These are phyloP conservation scores for Palaemon carinicauda DNA, from an alignment of 1,140 invertebrate species.

Conservation along the genomic window DNA sequence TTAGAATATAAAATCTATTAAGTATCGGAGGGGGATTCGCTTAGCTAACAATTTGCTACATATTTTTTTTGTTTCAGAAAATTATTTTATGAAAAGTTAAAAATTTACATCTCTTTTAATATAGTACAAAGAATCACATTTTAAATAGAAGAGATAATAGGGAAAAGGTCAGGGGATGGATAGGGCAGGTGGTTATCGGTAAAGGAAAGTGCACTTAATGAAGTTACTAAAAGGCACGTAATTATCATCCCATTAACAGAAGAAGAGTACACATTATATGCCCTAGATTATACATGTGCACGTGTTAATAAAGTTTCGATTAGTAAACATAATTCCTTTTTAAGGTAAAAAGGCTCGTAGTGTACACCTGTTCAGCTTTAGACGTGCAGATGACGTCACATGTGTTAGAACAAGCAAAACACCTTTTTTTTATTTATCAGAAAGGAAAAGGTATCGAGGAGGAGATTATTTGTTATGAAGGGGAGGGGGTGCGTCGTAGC, in stretches of 20 bases:
- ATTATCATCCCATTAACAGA: neutral
- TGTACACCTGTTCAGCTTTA: too few species aligned
- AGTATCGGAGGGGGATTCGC: neutral
- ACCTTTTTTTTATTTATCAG: too few species aligned
- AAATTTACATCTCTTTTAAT: neutral
- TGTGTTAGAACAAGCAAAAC: too few species aligned
- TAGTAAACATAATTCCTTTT: too few species aligned
- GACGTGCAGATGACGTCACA: too few species aligned
- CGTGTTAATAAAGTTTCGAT: neutral
- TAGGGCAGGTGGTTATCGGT: too few species aligned
- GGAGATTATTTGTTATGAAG: too few species aligned
- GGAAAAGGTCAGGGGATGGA: neutral
- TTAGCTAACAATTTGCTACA: neutral
- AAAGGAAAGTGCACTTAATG: neutral
- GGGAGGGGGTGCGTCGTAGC: too few species aligned
- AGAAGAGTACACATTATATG: neutral
- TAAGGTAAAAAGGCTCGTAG: too few species aligned
- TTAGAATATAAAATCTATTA: neutral
- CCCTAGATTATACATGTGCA: neutral
- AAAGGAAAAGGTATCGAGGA: too few species aligned
- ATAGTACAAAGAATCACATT: neutral
- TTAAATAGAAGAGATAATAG: neutral
- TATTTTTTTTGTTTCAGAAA: neutral
- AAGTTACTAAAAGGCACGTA: neutral
- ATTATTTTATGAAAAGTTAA: neutral